Base-by-base conservation (phyloP, 1,140 invertebrate genomes). In the Achroia grisella region DNA sequence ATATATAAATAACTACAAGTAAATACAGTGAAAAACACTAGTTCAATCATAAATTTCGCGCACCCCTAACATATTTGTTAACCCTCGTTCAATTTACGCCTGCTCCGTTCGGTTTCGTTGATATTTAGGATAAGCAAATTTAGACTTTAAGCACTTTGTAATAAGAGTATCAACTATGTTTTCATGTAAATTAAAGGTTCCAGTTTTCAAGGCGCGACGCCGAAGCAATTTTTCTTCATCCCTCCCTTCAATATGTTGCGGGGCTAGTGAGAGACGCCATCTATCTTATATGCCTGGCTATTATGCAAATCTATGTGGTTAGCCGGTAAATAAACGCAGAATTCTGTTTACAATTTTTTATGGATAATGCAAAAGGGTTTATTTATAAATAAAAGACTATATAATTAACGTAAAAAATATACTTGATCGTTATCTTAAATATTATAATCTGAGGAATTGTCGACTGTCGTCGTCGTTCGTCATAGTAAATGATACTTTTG, bases 181-280 rank as follows among this genome's bases (percentile, higher is more conserved):
- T 37, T 12, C 11, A 67, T 67, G 65, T 56, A 74, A 69, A 71
- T 71, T 67, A 65, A 57, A 58, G 56, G 57, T 48, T 48, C 53
- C 55, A 59, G 48, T 71, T 62, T 75, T 65, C 59, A 64, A 51
- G 53, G 46, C 51, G 54, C 56, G 56, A 62, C 56, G 62, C 56
- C 48, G 42, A 56, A 61, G 61, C 62, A 63, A 75, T 79, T 79
- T 79, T 68, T 79, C 71, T 68, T 56, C 52, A 76, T 60, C 68
- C 57, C 52, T 63, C 52, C 62, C 56, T 59, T 56, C 69, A 77
- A 77, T 80, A 80, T 80, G 71, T 75, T 75, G 50, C 45, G 54
- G 52, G 45, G 52, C 51, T 48, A 53, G 53, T 61, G 52, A 56
- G 66, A 69, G 52, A 45, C 48, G 48, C 58, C 57, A 73, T 80